Conservation (phyloP, 2,888 invertebrate species). For the Tetranychus truncatus region DNA sequence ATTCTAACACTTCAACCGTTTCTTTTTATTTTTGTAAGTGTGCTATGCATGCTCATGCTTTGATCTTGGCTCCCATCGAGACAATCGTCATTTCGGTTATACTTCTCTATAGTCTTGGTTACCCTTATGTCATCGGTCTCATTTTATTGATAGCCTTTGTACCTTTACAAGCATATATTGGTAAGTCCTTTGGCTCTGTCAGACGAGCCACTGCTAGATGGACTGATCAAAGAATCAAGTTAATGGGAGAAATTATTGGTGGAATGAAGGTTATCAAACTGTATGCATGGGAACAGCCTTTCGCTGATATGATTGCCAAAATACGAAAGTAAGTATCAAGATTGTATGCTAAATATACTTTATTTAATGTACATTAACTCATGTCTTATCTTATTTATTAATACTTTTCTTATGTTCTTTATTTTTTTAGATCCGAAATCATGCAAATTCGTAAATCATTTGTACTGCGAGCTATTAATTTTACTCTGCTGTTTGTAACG, state of each 20-base stretch:
- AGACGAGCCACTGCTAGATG: slow-evolving; percentile 53
- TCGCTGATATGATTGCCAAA: slow-evolving; percentile 54
- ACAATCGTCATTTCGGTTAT: slow-evolving; percentile 60
- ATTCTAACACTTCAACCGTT: background rate
- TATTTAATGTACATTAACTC: too few species aligned
- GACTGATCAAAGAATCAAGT: slow-evolving; percentile 70
- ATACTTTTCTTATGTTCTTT: background rate
- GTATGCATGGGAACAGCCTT: slow-evolving; percentile 80
- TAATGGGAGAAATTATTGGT: slow-evolving; percentile 84
- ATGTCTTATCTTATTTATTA: too few species aligned
- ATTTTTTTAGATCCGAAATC: slow-evolving; percentile 40
- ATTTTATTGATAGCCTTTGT: slow-evolving; percentile 54
- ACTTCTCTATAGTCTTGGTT: slow-evolving; percentile 54
- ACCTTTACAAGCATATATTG: slow-evolving; percentile 50
- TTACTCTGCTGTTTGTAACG: slow-evolving; percentile 49
- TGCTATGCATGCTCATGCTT: background rate
- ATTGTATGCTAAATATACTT: too few species aligned
- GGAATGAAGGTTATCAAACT: slow-evolving; percentile 91
- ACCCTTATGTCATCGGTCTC: slow-evolving; percentile 54
- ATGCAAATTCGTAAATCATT: slow-evolving; percentile 45
- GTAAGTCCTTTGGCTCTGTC: slow-evolving; percentile 9
- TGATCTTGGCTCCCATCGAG: slow-evolving; percentile 43
- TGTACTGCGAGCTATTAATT: slow-evolving; percentile 41
- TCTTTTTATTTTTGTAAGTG: background rate
- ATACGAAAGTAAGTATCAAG: slow-evolving; percentile 38